Conservation (phyloP, 2,113 vertebrate species). For the Aix galericulata region DNA sequence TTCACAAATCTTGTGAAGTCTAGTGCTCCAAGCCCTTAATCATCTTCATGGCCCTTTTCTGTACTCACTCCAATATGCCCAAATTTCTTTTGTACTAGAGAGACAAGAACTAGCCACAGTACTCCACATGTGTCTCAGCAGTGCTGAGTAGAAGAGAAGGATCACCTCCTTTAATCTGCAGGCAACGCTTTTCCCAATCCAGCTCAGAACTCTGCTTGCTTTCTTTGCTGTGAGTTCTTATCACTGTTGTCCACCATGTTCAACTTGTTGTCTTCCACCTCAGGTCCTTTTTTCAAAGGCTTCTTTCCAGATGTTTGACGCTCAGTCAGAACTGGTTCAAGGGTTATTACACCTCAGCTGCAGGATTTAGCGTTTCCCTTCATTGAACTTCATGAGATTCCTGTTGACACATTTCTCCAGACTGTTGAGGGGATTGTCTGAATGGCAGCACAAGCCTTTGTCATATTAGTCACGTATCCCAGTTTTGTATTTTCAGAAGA, state of each 20-base stretch:
- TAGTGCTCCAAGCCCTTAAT: background rate
- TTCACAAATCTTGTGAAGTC: background rate
- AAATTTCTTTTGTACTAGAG: background rate
- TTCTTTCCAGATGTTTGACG: background rate
- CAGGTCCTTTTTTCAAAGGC: background rate
- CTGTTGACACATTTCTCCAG: background rate
- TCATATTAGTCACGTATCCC: background rate
- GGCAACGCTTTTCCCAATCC: rapidly evolving
- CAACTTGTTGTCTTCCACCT: background rate
- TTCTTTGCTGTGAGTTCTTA: background rate
- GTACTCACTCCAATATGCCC: background rate
- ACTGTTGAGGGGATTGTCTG: background rate
- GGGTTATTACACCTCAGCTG: background rate
- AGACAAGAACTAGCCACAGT: background rate
- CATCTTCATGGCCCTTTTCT: background rate
- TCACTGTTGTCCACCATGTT: background rate
- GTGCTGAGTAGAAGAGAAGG: background rate
- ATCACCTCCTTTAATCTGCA: background rate
- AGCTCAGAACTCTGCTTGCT: rapidly evolving
- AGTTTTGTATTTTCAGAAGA: background rate
- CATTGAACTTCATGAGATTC: background rate
- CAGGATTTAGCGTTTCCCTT: background rate
- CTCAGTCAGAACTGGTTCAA: background rate
- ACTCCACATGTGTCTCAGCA: background rate
- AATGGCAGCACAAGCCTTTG: background rate